Evolutionary conservation across 2,797 vertebrate species (phyloP).

Genomic region (Bradypus variegatus): DNA sequence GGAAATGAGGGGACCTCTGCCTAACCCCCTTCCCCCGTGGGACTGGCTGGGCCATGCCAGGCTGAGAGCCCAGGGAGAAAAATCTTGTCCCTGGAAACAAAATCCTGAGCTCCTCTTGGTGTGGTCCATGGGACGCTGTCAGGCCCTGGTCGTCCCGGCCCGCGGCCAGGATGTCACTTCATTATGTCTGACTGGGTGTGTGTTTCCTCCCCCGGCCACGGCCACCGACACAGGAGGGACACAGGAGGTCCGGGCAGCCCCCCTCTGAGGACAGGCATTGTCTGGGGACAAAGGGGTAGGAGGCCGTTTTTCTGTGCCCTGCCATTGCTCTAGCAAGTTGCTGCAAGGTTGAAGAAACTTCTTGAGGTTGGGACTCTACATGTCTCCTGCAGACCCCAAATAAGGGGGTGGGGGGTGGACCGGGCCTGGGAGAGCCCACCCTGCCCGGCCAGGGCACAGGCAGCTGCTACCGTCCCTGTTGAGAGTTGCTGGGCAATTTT

Average conservation of each 20-base stretch:
- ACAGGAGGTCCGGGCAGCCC: slow-evolving; percentile 2
- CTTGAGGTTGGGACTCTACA: not conserved
- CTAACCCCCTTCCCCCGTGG: too few relatives aligned
- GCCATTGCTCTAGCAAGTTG: not conserved
- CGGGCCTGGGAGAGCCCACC: not conserved
- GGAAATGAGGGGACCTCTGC: not conserved
- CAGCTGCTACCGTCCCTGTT: not conserved
- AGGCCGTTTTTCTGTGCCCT: not conserved
- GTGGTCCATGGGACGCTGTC: not conserved
- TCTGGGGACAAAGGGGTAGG: slow-evolving; percentile 7
- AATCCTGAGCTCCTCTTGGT: not conserved
- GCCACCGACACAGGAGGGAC: too few relatives aligned
- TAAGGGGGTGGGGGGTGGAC: not conserved
- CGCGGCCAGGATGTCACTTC: slow-evolving; percentile 40
- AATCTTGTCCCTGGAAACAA: not conserved
- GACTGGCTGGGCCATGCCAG: not conserved
- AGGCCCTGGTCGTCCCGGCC: not conserved
- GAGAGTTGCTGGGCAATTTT: not conserved
- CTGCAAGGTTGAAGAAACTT: slow-evolving; percentile 30
- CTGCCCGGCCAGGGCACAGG: not conserved
- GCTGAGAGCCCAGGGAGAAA: not conserved
- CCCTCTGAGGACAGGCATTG: not conserved
- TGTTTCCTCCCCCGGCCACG: slow-evolving; percentile 40
- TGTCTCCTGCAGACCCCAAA: not conserved
- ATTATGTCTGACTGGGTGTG: slow-evolving; percentile 28